phyloP scores from a whole-genome alignment of 2,797 vertebrate genomes.

The Eidolon dupreanum region DNA sequence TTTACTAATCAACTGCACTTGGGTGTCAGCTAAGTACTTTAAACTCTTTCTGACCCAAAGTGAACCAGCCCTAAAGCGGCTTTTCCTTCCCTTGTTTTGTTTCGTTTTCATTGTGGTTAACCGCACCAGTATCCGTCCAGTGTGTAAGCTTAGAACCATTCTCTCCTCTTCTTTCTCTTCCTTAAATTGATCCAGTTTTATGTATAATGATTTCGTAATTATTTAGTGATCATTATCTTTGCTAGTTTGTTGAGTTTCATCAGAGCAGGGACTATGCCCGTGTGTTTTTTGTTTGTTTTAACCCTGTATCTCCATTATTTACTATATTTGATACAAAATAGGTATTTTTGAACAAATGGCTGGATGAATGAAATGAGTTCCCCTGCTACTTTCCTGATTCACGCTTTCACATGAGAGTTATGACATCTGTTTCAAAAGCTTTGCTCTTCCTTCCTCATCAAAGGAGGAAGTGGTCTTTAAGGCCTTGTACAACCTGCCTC shows the following conservation, averaged over 20 bases:
- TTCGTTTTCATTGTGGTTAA: not conserved
- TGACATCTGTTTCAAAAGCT: slow-evolving; percentile 27
- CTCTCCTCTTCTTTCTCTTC: not conserved
- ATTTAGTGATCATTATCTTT: not conserved
- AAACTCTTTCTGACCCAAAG: not conserved
- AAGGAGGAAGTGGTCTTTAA: not conserved
- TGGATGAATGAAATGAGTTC: not conserved
- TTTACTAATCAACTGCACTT: not conserved
- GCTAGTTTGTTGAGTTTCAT: not conserved
- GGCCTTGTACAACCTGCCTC: not conserved
- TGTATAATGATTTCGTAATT: not conserved
- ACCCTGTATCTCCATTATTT: not conserved
- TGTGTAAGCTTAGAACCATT: not conserved
- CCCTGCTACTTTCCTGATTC: not conserved
- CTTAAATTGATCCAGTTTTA: not conserved
- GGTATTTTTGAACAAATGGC: not conserved
- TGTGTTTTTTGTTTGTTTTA: not conserved
- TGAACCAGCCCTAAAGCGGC: not conserved
- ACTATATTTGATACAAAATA: not conserved
- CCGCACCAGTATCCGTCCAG: not conserved
- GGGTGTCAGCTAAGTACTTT: not conserved
- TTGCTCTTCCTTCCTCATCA: not conserved
- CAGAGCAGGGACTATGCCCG: not conserved
- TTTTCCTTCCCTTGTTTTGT: not conserved
- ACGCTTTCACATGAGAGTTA: not conserved